These are phyloP conservation scores for Lycopodina hypogea DNA, from an alignment of 37 sponge, comb jelly and placozoan genomes.

Conservation along the genomic window DNA sequence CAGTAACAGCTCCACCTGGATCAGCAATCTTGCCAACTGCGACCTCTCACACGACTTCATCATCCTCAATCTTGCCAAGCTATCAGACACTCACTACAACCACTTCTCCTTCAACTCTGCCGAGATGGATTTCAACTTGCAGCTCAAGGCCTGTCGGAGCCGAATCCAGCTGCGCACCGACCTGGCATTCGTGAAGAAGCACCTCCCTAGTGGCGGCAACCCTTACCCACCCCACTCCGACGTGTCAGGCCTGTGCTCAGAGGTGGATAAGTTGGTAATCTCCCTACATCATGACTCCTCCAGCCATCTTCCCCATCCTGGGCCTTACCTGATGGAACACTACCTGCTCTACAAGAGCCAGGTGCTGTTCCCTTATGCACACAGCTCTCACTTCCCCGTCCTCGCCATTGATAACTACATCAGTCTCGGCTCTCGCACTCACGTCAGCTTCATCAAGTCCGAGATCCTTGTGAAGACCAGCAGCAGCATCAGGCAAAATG, in stretches of 20 bases:
- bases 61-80: slow-evolving; percentile 53
- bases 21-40: slow-evolving; percentile 4
- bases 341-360: slow-evolving; percentile 54
- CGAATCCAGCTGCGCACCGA: slow-evolving; percentile 32
- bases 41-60: slow-evolving; percentile 66
- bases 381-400: slow-evolving; percentile 46
- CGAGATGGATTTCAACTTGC: slow-evolving; percentile 68
- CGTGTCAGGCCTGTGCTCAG: slow-evolving; percentile 11
- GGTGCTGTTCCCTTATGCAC: slow-evolving; percentile 67
- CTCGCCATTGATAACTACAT: slow-evolving; percentile 75
- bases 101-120: slow-evolving; percentile 47
- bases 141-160: slow-evolving; percentile 22
- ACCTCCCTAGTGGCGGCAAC: slow-evolving; percentile 43
- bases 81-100: slow-evolving; percentile 41
- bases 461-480: neutral
- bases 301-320: slow-evolving; percentile 61
- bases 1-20: neutral
- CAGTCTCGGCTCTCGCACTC: slow-evolving; percentile 62
- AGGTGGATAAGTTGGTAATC: slow-evolving; percentile 52
- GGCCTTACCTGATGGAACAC: slow-evolving; percentile 76
- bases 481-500: neutral
- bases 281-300: slow-evolving; percentile 72
- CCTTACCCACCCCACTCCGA: slow-evolving; percentile 25
- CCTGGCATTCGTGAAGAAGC: slow-evolving; percentile 63
- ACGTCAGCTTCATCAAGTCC: slow-evolving; percentile 47